These are phyloP conservation scores for Drosophila suzukii DNA, from an alignment of 1,140 invertebrate genomes.

Conservation along the genomic window DNA sequence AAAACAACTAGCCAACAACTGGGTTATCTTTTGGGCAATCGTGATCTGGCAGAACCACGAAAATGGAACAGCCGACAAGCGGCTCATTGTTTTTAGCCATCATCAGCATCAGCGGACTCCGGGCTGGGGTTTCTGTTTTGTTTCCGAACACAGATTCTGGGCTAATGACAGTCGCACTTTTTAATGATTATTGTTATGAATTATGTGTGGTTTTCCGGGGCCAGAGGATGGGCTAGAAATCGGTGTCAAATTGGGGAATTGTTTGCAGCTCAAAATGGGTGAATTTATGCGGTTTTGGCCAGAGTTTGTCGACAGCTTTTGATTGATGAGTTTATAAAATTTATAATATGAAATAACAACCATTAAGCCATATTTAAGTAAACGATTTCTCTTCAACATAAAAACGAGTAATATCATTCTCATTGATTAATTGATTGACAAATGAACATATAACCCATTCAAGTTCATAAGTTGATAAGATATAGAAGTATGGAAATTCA, in stretches of 20 bases:
- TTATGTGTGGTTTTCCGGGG: slow-evolving; percentile 60
- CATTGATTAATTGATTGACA: background rate
- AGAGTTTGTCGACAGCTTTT: slow-evolving; percentile 11
- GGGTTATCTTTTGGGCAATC: slow-evolving; percentile 68
- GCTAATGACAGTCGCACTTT: slow-evolving; percentile 75
- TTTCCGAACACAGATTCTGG: slow-evolving; percentile 53
- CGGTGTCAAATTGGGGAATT: slow-evolving; percentile 64
- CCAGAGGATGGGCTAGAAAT: slow-evolving; percentile 37
- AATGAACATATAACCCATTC: background rate
- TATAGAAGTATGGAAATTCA: background rate
- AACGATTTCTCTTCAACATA: no score
- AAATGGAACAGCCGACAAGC: slow-evolving; percentile 38
- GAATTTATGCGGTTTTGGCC: slow-evolving; percentile 17
- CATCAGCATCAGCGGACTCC: slow-evolving; percentile 42
- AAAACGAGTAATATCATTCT: background rate
- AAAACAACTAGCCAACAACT: slow-evolving; percentile 26
- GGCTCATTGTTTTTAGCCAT: slow-evolving; percentile 45
- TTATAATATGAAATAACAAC: no score
- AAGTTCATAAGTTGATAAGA: background rate
- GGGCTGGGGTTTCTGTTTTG: slow-evolving; percentile 26
- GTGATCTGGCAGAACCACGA: slow-evolving; percentile 62
- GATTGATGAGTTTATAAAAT: slow-evolving; percentile 18
- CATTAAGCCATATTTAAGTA: no score
- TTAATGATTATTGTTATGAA: slow-evolving; percentile 76
- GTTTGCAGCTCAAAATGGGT: slow-evolving; percentile 24